Evolutionary conservation across 92 coral and sea anemone genomes (phyloP), one percentile per base, ranked within the genome.

Genomic region (Epizoanthus fatuus): DNA sequence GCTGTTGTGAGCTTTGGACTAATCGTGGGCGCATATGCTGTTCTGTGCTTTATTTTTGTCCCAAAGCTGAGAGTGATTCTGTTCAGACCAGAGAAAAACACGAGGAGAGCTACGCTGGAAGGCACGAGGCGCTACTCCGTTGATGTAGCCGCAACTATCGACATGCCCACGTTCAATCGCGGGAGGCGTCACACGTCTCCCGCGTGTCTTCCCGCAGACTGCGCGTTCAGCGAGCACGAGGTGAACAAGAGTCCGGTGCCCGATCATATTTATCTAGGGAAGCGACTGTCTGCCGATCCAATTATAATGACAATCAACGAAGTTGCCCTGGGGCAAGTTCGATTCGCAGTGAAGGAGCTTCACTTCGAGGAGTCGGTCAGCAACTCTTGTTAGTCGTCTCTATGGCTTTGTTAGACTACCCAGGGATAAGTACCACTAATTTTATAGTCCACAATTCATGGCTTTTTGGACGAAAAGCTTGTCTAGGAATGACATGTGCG

Each of bases 11-110:
- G 92, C 56, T 72, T 91, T n/a, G 85, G 90, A 20, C 68, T 97
- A 37, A 63, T 92, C 60, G 74, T 88, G 9, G 95, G 98, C 37
- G 98, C 97, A 7, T 90, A 93, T 29, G 90, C 92, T 13, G 93
- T 92, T 29, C 91, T 97, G 56, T 75, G 93, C 16, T 91, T 94
- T n/a, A 86, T 97, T 83, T 95, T 97, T 55, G 69, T 89, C 1
- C 98, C 99, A 14, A 95, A 97, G 69, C 87, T 97, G 69, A 90
- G 94, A 51, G 93, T 97, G 25, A 93, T 97, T 37, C 85, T 97
- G 22, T 95, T 95, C 82, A 88, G 89, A n/a, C 98, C 99, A 5
- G 98, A 95, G 78, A 91, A 91, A 49, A 97, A 97, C 93, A 92
- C 98, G 17, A 93, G 88, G 75, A 86, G 72, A 22, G 99, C 98